phyloP scores from a whole-genome alignment of 1,140 invertebrate genomes.

The Campoletis sonorensis region DNA sequence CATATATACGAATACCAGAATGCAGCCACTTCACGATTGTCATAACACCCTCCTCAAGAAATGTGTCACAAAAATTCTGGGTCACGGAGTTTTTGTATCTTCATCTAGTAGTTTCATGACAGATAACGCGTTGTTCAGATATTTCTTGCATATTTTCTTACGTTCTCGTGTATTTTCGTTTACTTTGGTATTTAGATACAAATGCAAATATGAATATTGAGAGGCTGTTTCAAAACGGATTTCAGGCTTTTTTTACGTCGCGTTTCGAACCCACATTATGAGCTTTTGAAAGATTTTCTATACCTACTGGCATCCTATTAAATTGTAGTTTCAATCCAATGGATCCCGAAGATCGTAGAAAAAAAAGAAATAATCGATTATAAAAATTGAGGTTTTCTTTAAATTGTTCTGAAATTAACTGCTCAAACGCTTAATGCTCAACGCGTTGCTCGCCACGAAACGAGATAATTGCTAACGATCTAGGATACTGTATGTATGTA shows the following conservation, averaged over 20 bases:
- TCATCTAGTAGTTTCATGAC: background rate
- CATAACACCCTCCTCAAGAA: background rate
- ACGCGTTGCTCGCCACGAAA: background rate
- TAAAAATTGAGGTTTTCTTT: too few species aligned
- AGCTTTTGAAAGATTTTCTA: too few species aligned
- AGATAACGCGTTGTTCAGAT: background rate
- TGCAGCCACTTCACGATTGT: background rate
- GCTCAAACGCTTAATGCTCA: too few species aligned
- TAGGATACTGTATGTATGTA: background rate
- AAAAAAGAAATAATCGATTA: too few species aligned
- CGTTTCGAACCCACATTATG: too few species aligned
- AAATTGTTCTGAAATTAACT: too few species aligned
- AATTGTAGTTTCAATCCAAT: too few species aligned
- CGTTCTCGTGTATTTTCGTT: background rate
- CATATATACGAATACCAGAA: background rate
- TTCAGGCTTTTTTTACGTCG: too few species aligned
- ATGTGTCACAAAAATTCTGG: background rate
- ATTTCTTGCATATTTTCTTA: background rate
- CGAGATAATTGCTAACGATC: background rate
- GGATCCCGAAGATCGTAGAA: too few species aligned
- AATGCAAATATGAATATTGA: too few species aligned
- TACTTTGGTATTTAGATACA: background rate
- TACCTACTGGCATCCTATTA: too few species aligned
- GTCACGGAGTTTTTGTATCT: background rate
- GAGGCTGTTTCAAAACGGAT: too few species aligned